Evolutionary conservation across 2,797 vertebrate species (phyloP).

Genomic region (Poecilia picta): DNA sequence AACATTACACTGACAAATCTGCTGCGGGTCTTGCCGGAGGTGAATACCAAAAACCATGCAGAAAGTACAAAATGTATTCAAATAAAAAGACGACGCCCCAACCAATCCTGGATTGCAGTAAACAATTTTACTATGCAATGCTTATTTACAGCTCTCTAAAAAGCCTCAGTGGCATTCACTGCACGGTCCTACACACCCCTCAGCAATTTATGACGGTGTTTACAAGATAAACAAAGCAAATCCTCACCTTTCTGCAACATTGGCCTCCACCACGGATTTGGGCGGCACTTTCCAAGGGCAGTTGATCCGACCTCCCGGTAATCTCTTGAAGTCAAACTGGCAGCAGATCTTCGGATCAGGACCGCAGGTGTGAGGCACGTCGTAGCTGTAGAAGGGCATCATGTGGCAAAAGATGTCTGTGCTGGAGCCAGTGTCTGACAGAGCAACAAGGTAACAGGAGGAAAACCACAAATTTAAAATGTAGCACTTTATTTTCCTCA

Average conservation of each 20-base stretch:
- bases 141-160: not conserved
- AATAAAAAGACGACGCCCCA: not conserved
- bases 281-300: constrained; percentile 98
- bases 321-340: constrained; percentile 97
- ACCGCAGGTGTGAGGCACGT: constrained; percentile 95
- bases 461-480: not conserved
- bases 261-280: constrained; percentile 87
- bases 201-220: not conserved
- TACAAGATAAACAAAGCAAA: not conserved
- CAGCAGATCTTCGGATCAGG: constrained; percentile 98
- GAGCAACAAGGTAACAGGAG: not conserved
- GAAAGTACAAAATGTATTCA: not conserved
- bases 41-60: constrained; percentile 1
- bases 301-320: constrained; percentile 94
- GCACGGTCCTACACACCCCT: not conserved
- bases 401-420: constrained; percentile 99
- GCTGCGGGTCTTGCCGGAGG: constrained; percentile 1
- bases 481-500: not conserved
- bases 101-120: constrained; percentile 1
- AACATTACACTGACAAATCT: constrained; percentile 22
- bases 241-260: constrained; percentile 89
- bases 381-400: constrained; percentile 99
- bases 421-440: constrained; percentile 83
- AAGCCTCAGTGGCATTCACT: not conserved
- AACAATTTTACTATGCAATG: not conserved